phyloP scores from a whole-genome alignment of 2,888 invertebrate genomes.

The Smittia aterrima region DNA sequence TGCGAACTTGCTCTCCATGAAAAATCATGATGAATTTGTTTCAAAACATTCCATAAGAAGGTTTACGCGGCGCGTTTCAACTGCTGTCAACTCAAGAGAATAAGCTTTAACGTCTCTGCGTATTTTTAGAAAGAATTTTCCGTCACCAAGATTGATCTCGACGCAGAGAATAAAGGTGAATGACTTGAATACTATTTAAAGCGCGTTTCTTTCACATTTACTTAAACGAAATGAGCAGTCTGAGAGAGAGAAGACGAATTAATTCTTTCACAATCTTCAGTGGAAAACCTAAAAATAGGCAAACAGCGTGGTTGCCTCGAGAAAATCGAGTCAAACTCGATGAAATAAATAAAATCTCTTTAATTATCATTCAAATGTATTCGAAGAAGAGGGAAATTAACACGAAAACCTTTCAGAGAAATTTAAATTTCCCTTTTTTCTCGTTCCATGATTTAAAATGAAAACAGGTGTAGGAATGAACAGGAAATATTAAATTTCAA shows the following conservation, averaged over 20 bases:
- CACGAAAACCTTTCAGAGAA: neutral
- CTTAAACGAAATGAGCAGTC: neutral
- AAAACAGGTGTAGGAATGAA: constrained; percentile 18
- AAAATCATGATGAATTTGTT: neutral
- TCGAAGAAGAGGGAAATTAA: constrained; percentile 7
- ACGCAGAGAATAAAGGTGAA: constrained; percentile 25
- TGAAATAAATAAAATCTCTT: neutral
- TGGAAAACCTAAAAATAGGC: constrained; percentile 34
- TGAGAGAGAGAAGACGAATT: neutral
- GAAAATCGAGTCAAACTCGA: neutral
- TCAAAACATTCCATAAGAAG: neutral
- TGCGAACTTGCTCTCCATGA: neutral
- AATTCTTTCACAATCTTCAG: neutral
- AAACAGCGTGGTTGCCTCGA: constrained; percentile 31
- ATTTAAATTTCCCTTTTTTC: neutral
- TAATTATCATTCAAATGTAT: constrained; percentile 25
- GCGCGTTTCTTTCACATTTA: constrained; percentile 11
- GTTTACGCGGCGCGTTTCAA: neutral
- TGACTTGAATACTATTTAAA: constrained; percentile 33
- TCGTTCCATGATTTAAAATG: constrained; percentile 24
- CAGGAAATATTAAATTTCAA: constrained; percentile 22
- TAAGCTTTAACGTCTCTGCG: neutral
- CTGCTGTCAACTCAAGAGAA: neutral
- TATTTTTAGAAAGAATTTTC: constrained; percentile 12
- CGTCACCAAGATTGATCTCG: constrained; percentile 22